phyloP scores from a whole-genome alignment of 2,113 vertebrate species.

The Calidris pugnax region DNA sequence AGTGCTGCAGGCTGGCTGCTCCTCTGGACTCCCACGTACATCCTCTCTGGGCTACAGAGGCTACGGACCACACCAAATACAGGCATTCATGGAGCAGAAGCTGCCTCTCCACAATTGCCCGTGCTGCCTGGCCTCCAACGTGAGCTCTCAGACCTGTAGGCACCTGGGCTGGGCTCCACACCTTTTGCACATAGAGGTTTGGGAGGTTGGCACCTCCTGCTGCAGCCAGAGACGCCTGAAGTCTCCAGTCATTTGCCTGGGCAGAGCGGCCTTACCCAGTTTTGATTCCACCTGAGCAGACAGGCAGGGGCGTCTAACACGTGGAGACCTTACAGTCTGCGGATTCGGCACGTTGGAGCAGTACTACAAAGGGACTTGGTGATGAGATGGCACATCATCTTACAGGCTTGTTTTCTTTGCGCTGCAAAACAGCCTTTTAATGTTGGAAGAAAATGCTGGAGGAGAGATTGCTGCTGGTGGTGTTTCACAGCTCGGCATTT shows the following conservation, averaged over 20 bases:
- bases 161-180: background rate
- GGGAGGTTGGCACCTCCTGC: background rate
- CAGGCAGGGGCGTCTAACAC: rapidly evolving
- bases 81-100: rapidly evolving
- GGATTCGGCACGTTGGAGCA: background rate
- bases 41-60: background rate
- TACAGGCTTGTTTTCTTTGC: background rate
- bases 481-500: background rate
- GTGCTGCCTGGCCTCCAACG: background rate
- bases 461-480: background rate
- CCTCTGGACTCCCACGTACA: rapidly evolving
- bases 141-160: background rate
- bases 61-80: background rate
- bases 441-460: background rate
- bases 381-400: background rate
- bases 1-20: background rate
- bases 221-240: background rate
- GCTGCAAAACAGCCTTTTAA: background rate
- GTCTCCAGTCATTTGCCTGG: background rate
- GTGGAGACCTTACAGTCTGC: background rate
- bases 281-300: background rate
- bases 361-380: background rate
- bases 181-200: background rate
- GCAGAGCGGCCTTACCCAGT: background rate
- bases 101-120: background rate